Evolutionary conservation across 1,140 invertebrate species (phyloP).

Genomic region (Euwallacea fornicatus): DNA sequence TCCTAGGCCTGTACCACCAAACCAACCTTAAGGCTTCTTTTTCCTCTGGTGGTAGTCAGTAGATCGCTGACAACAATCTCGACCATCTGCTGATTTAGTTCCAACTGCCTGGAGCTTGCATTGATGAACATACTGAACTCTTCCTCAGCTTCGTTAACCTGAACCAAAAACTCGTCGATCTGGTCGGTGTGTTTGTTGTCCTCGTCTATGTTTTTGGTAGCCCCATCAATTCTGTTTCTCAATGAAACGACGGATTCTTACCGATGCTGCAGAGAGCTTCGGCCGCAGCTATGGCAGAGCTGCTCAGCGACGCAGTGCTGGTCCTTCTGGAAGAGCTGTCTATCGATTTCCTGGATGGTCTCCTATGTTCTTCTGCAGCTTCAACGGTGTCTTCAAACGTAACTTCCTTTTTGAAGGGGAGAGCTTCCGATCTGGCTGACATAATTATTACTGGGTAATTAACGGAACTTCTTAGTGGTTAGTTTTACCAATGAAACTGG

Average conservation of each 20-base stretch:
- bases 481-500: constrained; percentile 54
- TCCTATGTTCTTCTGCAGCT: not conserved
- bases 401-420: constrained; percentile 35
- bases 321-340: not conserved
- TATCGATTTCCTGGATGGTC: not conserved
- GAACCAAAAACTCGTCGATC: constrained; percentile 62
- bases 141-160: constrained; percentile 56
- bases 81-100: constrained; percentile 55
- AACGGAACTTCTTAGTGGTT: not conserved
- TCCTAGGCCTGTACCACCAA: not conserved
- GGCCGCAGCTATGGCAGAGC: constrained; percentile 60
- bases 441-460: not conserved
- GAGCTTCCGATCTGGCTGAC: constrained; percentile 17
- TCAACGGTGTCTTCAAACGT: constrained; percentile 6
- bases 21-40: constrained; percentile 59
- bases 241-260: not conserved
- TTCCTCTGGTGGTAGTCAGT: constrained; percentile 58
- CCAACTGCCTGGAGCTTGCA: constrained; percentile 56
- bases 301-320: constrained; percentile 1
- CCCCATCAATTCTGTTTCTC: too few relatives aligned
- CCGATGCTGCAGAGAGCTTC: constrained; percentile 73
- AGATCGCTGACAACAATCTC: constrained; percentile 61
- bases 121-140: constrained; percentile 48
- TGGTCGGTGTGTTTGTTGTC: constrained; percentile 73
- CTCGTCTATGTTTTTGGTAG: constrained; percentile 56